Conservation (phyloP, 1,140 invertebrate genomes). For the Saccostrea cuccullata region DNA sequence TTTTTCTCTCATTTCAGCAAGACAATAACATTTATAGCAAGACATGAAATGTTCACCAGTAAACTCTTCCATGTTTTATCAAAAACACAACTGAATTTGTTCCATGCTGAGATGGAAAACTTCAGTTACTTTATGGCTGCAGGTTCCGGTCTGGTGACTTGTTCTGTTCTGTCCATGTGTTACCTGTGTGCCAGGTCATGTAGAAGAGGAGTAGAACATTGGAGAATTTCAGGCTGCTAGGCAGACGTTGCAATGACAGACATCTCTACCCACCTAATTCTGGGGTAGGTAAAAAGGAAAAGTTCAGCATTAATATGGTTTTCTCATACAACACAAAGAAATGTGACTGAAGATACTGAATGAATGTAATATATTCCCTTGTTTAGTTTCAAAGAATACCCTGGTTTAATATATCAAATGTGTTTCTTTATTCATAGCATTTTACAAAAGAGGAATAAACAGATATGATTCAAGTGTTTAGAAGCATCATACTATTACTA, state of each 20-base stretch:
- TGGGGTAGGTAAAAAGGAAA: constrained; percentile 74
- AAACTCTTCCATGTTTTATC: constrained; percentile 21
- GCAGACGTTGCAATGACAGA: constrained; percentile 56
- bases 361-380: background rate
- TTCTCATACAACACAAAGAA: constrained; percentile 34
- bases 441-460: background rate
- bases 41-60: constrained; percentile 3
- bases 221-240: constrained; percentile 19
- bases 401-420: too few relatives aligned
- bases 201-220: background rate
- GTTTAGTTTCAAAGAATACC: background rate
- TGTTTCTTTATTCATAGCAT: background rate
- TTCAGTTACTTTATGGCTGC: constrained; percentile 26
- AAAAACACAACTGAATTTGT: constrained; percentile 10
- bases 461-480: background rate
- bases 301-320: constrained; percentile 65
- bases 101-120: constrained; percentile 26
- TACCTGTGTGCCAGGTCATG: background rate
- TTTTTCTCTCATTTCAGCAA: constrained; percentile 21
- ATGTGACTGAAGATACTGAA: background rate
- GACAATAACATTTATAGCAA: constrained; percentile 20
- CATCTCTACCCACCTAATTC: constrained; percentile 72
- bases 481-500: background rate
- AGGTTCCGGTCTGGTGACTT: constrained; percentile 2
- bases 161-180: constrained; percentile 15